Evolutionary conservation across 2,113 vertebrate species (phyloP), one percentile per base, ranked within the genome.

Genomic region (Centropus unirufus): DNA sequence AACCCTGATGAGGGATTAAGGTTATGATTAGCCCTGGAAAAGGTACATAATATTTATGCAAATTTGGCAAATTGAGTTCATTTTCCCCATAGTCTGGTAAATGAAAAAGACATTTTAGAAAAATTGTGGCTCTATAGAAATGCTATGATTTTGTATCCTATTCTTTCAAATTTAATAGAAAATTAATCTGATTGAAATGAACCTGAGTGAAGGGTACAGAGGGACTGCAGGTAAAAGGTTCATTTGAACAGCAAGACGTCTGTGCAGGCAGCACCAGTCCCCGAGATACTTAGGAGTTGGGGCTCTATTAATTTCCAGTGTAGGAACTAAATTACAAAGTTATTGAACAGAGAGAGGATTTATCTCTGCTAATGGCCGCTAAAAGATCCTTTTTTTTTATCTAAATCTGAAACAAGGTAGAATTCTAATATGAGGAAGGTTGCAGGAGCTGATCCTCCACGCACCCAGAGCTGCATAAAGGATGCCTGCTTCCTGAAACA

Each of bases 101-200:
- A 96, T 97, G 90, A 97, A 97, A 96, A 95, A 93, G 85, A 79
- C 61, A 73, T 97, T 97, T 96, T 77, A 96, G 93, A 68, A 95
- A 95, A 97, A 95, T 87, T 74, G 79, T 14, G 1, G 39, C 47
- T 74, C 93, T 88, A 89, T 77, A 95, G 91, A 96, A 96, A 97
- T 93, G 52, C 76, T 92, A 78, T 93, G 92, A 92, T 95, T 97
- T 96, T 92, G 55, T 67, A 32, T 73, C 88, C 90, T 89, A 75
- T 97, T 97, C 97, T 97, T 89, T 85, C 69, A 90, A 89, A 92
- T 91, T 14, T 95, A 97, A 97, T 95, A 79, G 96, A 88, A 97
- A 97, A 98, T 92, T 75, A 93, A 90, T 66, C 78, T 92, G 95
- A 95, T 94, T 94, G 92, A 96, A 96, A 87, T 82, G 93, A 92